These are phyloP conservation scores for Crotalus horridus DNA, from an alignment of 2,113 vertebrate genomes.

Conservation along the genomic window DNA sequence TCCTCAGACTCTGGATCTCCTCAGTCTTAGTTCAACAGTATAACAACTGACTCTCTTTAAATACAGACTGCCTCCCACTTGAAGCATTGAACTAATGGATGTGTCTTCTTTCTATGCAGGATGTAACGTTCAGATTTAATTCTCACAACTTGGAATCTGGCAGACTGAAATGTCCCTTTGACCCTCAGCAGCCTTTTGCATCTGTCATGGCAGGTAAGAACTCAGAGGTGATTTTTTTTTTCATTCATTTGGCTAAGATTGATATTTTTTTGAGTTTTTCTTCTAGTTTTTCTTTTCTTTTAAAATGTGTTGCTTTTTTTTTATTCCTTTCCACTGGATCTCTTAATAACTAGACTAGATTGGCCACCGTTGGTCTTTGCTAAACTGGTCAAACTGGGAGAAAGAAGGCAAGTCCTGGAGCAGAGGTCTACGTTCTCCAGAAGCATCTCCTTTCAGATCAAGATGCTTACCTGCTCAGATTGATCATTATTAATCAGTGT, in stretches of 20 bases:
- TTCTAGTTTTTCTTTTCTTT: background rate
- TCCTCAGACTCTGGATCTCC: too few species aligned
- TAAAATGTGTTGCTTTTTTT: background rate
- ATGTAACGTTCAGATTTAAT: conserved; percentile 80
- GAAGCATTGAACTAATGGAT: conserved; percentile 2
- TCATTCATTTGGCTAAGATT: background rate
- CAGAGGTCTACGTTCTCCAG: too few species aligned
- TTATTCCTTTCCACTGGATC: background rate
- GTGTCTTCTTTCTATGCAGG: conserved; percentile 64
- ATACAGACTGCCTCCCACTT: background rate
- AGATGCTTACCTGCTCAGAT: background rate
- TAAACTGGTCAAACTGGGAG: background rate
- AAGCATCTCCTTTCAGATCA: background rate
- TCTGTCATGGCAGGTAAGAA: conserved; percentile 91
- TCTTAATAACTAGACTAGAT: background rate
- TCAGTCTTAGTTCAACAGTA: background rate
- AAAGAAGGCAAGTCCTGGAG: background rate
- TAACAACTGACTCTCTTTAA: accelerated
- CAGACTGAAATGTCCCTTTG: conserved; percentile 93
- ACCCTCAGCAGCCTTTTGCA: conserved; percentile 89
- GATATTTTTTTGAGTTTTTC: background rate
- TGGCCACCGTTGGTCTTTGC: background rate
- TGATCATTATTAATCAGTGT: background rate
- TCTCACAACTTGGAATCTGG: conserved; percentile 84
- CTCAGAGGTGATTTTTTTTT: background rate